Evolutionary conservation across 35 echinoderm and acorn worm species (phyloP).

Genomic region (Holothuria glaberrima): DNA sequence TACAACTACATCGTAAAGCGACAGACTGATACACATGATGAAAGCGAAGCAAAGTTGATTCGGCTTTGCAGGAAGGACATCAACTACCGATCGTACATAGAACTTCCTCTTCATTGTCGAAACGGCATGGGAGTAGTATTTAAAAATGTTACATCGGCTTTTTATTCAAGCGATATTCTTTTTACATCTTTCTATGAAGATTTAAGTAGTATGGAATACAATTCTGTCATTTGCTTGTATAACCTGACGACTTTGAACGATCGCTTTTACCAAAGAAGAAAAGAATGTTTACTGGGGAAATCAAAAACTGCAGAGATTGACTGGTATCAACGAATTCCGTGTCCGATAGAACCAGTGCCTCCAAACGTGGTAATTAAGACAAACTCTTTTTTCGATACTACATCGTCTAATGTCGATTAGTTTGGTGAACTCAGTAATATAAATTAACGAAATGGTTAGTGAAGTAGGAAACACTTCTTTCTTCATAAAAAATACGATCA

Average conservation of each 20-base stretch:
- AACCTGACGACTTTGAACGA: background rate
- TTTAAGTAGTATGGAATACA: background rate
- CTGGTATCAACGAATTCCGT: background rate
- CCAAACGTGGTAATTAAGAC: background rate
- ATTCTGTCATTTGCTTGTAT: background rate
- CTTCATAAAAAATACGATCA: too few species aligned
- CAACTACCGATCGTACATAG: slow-evolving; percentile 18
- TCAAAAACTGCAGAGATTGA: background rate
- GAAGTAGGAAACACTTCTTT: too few species aligned
- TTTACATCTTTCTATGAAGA: background rate
- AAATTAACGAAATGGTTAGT: too few species aligned
- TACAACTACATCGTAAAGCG: background rate
- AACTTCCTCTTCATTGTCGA: background rate
- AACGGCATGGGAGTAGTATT: background rate
- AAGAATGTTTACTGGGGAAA: background rate
- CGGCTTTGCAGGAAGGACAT: background rate
- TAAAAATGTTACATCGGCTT: background rate
- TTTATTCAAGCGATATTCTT: background rate
- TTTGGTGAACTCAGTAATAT: too few species aligned
- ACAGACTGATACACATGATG: background rate
- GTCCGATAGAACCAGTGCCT: background rate
- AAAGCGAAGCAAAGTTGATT: background rate
- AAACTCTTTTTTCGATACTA: too few species aligned
- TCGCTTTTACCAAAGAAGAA: background rate
- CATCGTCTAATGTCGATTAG: too few species aligned